These are phyloP conservation scores for Nephotettix cincticeps DNA, from an alignment of 1,140 invertebrate species.

Conservation along the genomic window DNA sequence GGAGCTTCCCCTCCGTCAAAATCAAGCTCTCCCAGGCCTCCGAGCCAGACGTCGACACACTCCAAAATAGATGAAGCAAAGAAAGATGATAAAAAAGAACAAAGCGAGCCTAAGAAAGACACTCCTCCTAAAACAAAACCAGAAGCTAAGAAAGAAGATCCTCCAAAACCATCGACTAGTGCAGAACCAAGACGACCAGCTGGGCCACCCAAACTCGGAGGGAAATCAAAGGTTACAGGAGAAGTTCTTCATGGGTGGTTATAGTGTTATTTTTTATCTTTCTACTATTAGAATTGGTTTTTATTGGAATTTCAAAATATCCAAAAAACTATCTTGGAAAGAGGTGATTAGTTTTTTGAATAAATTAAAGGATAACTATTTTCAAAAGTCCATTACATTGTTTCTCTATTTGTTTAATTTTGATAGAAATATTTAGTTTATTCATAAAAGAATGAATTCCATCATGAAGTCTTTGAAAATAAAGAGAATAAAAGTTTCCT, in stretches of 20 bases:
- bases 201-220: conserved; percentile 52
- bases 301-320: no score
- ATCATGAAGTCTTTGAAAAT: no score
- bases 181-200: conserved; percentile 34
- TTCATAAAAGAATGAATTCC: no score
- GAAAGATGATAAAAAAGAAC: conserved; percentile 16
- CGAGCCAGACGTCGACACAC: background rate
- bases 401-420: no score
- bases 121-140: conserved; percentile 21
- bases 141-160: conserved; percentile 28
- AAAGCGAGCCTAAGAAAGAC: conserved; percentile 23
- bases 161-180: conserved; percentile 21
- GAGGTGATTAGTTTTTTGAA: no score
- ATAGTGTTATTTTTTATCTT: conserved; percentile 43
- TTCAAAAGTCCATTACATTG: no score
- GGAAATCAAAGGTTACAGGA: conserved; percentile 66
- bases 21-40: conserved; percentile 1
- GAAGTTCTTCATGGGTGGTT: conserved; percentile 66
- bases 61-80: conserved; percentile 21
- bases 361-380: no score
- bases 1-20: conserved; percentile 6
- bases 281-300: no score
- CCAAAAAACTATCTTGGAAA: no score
- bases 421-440: no score
- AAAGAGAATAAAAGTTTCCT: no score